These are phyloP conservation scores for Tyto alba DNA, from an alignment of 2,113 vertebrate genomes.

Conservation along the genomic window DNA sequence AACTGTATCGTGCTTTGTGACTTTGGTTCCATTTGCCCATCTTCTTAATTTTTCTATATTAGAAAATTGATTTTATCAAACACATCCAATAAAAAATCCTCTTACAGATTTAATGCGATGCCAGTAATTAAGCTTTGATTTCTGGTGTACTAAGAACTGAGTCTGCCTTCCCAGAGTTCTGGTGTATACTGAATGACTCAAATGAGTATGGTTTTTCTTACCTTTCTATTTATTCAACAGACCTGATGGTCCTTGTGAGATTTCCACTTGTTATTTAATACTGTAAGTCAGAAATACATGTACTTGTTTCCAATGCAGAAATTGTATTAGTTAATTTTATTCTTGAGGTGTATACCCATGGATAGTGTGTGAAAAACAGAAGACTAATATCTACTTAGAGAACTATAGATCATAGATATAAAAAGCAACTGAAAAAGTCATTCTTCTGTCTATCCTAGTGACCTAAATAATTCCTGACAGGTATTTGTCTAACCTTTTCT, in stretches of 20 bases:
- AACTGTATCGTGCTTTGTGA: background rate
- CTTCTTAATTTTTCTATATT: background rate
- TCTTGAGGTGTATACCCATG: background rate
- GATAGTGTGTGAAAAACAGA: background rate
- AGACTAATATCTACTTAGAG: background rate
- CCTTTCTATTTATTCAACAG: slow-evolving; percentile 28
- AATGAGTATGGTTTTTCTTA: background rate
- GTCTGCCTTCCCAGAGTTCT: background rate
- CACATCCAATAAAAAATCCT: background rate
- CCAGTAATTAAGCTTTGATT: slow-evolving; percentile 16
- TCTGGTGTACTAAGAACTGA: background rate
- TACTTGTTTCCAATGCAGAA: background rate
- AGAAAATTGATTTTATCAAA: slow-evolving; percentile 15
- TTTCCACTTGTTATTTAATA: slow-evolving; percentile 3
- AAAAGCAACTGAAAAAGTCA: background rate
- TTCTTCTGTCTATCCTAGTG: slow-evolving; percentile 27
- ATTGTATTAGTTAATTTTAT: background rate
- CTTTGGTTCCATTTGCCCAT: slow-evolving; percentile 6
- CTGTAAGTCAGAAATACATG: background rate
- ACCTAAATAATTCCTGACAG: slow-evolving; percentile 25
- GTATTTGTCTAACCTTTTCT: slow-evolving; percentile 37
- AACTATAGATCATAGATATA: background rate
- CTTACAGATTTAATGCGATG: background rate
- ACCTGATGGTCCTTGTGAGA: background rate
- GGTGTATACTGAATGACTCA: background rate